phyloP scores from a whole-genome alignment of 2,113 vertebrate genomes.

The Dromiciops gliroides region DNA sequence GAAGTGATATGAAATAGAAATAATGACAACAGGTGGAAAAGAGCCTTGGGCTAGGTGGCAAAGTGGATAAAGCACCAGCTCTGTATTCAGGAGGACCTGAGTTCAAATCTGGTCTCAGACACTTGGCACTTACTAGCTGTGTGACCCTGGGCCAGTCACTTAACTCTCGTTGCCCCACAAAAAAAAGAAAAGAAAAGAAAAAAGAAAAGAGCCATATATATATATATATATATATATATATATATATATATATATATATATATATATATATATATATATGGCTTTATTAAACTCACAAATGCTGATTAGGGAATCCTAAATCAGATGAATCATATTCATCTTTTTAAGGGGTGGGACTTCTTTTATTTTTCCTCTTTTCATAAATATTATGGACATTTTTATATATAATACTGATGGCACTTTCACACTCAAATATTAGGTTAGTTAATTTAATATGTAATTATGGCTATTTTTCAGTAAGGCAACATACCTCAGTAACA shows the following conservation, averaged over 20 bases:
- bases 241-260: no score
- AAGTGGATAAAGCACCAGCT: no score
- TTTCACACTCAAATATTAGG: background rate
- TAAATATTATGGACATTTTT: background rate
- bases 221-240: no score
- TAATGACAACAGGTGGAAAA: conserved; percentile 1
- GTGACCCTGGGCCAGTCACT: no score
- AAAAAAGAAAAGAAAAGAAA: no score
- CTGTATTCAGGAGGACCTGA: no score
- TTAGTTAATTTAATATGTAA: background rate
- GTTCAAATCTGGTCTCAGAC: no score
- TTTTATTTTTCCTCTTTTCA: background rate
- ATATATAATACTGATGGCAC: background rate
- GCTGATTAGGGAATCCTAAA: background rate
- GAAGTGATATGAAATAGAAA: conserved; percentile 3
- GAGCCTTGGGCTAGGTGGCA: no score
- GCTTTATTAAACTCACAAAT: background rate
- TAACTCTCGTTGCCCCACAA: no score
- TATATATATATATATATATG: no score
- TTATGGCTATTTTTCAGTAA: background rate
- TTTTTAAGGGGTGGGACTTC: background rate
- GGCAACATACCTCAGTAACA: background rate
- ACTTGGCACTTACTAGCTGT: no score
- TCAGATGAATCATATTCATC: background rate
- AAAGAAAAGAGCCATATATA: no score